phyloP scores from a whole-genome alignment of 1,140 invertebrate species.

The Drosophila athabasca region DNA sequence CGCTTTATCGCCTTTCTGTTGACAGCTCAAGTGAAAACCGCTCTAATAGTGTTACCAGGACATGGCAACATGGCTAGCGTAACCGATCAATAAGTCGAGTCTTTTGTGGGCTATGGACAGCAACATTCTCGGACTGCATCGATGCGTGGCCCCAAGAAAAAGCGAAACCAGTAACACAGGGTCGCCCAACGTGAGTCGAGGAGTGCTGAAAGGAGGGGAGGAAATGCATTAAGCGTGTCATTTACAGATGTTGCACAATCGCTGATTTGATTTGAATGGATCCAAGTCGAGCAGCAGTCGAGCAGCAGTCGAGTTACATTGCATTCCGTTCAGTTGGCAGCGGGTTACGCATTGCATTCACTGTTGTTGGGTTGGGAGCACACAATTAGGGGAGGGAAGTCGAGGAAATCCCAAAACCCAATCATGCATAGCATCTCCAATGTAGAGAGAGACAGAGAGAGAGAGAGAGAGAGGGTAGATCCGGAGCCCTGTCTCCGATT shows the following conservation, averaged over 20 bases:
- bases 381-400: constrained; percentile 16
- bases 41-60: constrained; percentile 22
- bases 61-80: constrained; percentile 8
- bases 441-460: not conserved
- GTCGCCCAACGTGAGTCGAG: no score
- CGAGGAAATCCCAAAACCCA: constrained; percentile 42
- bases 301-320: no score
- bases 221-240: constrained; percentile 72
- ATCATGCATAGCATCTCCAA: constrained; percentile 54
- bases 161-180: constrained; percentile 9
- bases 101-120: constrained; percentile 22
- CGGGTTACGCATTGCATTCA: constrained; percentile 66
- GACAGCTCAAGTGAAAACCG: constrained; percentile 38
- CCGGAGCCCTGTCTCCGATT: not conserved
- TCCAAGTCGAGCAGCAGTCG: no score
- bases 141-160: constrained; percentile 59
- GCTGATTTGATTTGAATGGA: constrained; percentile 64
- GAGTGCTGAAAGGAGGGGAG: not conserved
- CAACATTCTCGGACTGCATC: constrained; percentile 61
- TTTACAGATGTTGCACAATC: constrained; percentile 75
- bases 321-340: constrained; percentile 39
- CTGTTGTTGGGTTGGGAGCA: constrained; percentile 27
- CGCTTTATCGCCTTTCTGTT: constrained; percentile 6
- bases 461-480: no score
- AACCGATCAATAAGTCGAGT: constrained; percentile 51